Conservation (phyloP, 2,888 invertebrate species). For the Ptychoptera albimana region DNA sequence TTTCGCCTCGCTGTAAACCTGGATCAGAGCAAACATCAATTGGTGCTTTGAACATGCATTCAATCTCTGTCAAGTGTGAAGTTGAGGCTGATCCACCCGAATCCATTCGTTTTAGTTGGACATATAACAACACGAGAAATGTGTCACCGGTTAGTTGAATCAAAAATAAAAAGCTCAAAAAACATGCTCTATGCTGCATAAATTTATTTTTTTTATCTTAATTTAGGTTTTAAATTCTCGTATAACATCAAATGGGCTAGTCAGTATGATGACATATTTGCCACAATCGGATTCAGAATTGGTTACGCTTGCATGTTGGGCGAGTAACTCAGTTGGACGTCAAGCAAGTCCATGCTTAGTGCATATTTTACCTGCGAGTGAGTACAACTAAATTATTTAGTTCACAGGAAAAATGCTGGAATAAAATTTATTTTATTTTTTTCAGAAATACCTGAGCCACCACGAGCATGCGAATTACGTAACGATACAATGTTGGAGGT, state of each 20-base stretch:
- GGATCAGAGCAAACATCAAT: constrained; percentile 54
- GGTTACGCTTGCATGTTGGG: constrained; percentile 78
- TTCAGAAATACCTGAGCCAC: constrained; percentile 60
- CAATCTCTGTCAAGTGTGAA: constrained; percentile 59
- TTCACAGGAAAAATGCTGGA: not conserved
- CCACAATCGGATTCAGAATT: constrained; percentile 44
- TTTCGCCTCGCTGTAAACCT: constrained; percentile 59
- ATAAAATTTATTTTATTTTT: constrained; percentile 13
- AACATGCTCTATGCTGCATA: not conserved
- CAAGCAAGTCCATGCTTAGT: constrained; percentile 69
- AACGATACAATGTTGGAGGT: constrained; percentile 51
- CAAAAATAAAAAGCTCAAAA: not conserved
- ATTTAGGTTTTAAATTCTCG: constrained; percentile 34
- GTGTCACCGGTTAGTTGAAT: constrained; percentile 47
- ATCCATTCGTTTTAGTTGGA: constrained; percentile 64
- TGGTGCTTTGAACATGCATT: constrained; percentile 56
- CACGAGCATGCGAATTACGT: constrained; percentile 52
- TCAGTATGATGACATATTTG: constrained; percentile 43
- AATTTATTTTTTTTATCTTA: not conserved
- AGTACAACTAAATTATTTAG: constrained; percentile 20
- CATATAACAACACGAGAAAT: constrained; percentile 63
- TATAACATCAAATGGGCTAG: constrained; percentile 34
- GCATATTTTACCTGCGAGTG: constrained; percentile 67
- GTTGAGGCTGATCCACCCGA: constrained; percentile 64
- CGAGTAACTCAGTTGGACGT: constrained; percentile 66